Evolutionary conservation across 2,113 vertebrate species (phyloP).

Genomic region (Cryptotis parvus): DNA sequence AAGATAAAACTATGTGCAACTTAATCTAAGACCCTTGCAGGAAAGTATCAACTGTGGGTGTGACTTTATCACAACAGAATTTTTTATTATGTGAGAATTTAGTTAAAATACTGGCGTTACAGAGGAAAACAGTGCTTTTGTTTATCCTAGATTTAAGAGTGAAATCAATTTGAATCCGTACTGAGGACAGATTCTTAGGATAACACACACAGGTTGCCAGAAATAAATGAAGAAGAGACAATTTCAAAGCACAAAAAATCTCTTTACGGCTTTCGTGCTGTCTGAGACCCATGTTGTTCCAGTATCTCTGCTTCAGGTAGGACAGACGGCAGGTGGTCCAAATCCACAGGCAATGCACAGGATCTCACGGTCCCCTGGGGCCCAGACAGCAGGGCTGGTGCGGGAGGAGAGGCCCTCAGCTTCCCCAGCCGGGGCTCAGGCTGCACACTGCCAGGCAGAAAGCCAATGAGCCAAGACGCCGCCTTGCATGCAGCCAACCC

Average conservation of each 20-base stretch:
- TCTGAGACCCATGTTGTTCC: not conserved
- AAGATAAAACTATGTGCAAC: not conserved
- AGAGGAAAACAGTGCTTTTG: slow-evolving; percentile 44
- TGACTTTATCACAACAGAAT: not conserved
- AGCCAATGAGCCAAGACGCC: too few relatives aligned
- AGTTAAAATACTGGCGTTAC: slow-evolving; percentile 33
- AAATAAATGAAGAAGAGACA: slow-evolving; percentile 73
- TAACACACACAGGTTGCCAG: slow-evolving; percentile 66
- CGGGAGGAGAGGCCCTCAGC: too few relatives aligned
- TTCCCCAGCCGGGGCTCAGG: too few relatives aligned
- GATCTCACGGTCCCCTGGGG: too few relatives aligned
- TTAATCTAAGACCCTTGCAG: slow-evolving; percentile 30
- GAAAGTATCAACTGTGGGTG: slow-evolving; percentile 16
- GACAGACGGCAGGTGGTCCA: too few relatives aligned
- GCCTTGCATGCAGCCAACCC: too few relatives aligned
- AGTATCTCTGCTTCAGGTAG: not conserved
- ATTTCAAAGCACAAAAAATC: slow-evolving; percentile 67
- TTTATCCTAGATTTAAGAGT: slow-evolving; percentile 68
- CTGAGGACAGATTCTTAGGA: slow-evolving; percentile 66
- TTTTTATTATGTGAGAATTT: slow-evolving; percentile 18
- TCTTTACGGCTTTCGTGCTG: slow-evolving; percentile 44
- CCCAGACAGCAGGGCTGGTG: too few relatives aligned
- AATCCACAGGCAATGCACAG: too few relatives aligned
- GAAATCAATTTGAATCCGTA: slow-evolving; percentile 65
- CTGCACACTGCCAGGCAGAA: too few relatives aligned